Conservation (phyloP, 2,113 vertebrate genomes). For the Spizaetus ornatus region DNA sequence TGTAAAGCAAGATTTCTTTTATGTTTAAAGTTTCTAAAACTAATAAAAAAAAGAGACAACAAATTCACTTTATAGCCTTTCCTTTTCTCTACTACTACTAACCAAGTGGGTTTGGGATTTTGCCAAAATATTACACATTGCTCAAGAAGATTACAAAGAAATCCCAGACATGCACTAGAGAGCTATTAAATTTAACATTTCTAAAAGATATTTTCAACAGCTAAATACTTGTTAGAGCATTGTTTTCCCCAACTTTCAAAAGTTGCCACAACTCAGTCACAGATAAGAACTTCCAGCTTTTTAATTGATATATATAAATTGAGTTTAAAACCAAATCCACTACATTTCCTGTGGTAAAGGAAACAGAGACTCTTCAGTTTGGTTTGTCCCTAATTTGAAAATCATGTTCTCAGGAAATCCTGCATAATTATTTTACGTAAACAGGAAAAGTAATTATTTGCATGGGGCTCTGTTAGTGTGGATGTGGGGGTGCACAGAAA, state of each 20-base stretch:
- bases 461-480: conserved; percentile 24
- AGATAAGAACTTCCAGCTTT: conserved; percentile 53
- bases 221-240: conserved; percentile 43
- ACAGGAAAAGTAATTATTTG: conserved; percentile 71
- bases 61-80: conserved; percentile 61
- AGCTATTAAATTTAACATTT: conserved; percentile 62
- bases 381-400: conserved; percentile 68
- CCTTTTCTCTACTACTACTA: conserved; percentile 52
- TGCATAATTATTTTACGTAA: conserved; percentile 64
- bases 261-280: conserved; percentile 32
- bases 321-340: conserved; percentile 50
- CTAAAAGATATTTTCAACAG: conserved; percentile 64
- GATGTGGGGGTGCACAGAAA: not conserved
- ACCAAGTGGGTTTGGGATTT: conserved; percentile 29
- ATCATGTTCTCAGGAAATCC: conserved; percentile 66
- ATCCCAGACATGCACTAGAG: conserved; percentile 58
- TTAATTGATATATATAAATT: conserved; percentile 58
- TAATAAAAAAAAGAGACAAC: conserved; percentile 53
- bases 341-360: conserved; percentile 64
- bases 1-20: conserved; percentile 48
- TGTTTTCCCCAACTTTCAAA: conserved; percentile 40
- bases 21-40: conserved; percentile 51
- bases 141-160: conserved; percentile 68
- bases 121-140: conserved; percentile 67
- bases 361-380: conserved; percentile 63